Conservation (phyloP, 2,797 vertebrate genomes). For the Paguma larvata region DNA sequence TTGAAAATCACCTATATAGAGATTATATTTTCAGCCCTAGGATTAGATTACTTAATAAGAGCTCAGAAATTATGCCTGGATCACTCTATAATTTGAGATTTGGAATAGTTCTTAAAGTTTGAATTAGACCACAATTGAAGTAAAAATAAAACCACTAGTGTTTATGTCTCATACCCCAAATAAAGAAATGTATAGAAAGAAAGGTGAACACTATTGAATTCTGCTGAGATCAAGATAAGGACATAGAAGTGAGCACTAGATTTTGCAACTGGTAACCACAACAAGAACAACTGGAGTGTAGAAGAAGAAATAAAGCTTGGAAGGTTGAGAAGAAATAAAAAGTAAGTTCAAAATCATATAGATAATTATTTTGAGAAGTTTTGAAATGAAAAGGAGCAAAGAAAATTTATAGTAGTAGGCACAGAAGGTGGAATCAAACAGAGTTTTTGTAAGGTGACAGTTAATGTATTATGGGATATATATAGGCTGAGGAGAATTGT, state of each 20-base stretch:
- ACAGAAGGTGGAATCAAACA: neutral
- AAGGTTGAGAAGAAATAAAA: neutral
- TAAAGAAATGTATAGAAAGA: neutral
- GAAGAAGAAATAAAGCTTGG: neutral
- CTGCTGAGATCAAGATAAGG: neutral
- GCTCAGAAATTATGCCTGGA: neutral
- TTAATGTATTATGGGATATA: neutral
- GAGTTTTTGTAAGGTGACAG: neutral
- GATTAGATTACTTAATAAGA: neutral
- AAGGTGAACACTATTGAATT: neutral
- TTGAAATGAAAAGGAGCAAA: neutral
- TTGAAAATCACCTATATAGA: neutral
- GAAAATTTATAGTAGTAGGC: neutral
- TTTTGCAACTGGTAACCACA: neutral
- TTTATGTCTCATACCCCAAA: neutral
- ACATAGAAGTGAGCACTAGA: neutral
- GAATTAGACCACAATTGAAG: neutral
- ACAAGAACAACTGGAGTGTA: neutral
- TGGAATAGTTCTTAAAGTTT: neutral
- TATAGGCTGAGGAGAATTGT: neutral
- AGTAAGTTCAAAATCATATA: neutral
- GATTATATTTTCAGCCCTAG: neutral
- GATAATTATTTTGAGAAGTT: constrained; percentile 20
- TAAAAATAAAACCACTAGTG: neutral
- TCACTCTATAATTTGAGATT: neutral